Percentiles rank a stretch among this genome's conserved stretches.
phyloP scores from a whole-genome alignment of 2,888 invertebrate genomes.

The Athrips mouffetella region DNA sequence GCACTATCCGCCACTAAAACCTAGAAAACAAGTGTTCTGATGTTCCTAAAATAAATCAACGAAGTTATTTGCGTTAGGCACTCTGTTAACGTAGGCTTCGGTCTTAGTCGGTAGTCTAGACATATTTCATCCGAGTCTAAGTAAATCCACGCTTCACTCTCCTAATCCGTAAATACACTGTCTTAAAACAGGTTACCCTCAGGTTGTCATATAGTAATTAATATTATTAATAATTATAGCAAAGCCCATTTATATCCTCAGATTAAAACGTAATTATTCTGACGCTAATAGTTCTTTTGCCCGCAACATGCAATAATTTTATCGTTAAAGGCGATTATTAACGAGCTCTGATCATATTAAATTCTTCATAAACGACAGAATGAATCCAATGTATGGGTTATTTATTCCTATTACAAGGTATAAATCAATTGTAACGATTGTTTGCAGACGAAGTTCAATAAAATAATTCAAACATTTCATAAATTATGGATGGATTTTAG shows the following conservation, averaged over 20 bases:
- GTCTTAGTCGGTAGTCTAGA: not conserved
- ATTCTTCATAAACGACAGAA: conserved; percentile 20
- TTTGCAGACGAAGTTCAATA: conserved; percentile 22
- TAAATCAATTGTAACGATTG: conserved; percentile 45
- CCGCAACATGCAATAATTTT: conserved; percentile 32
- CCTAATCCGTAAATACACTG: not conserved
- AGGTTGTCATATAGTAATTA: not conserved
- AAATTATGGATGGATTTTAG: conserved; percentile 24
- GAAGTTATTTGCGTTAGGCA: not conserved
- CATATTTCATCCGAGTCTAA: not conserved
- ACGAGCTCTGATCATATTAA: conserved; percentile 8
- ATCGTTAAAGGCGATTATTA: conserved; percentile 28
- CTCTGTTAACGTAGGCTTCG: not conserved
- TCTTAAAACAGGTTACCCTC: not conserved
- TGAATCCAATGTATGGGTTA: conserved; percentile 37
- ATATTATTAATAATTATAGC: conserved; percentile 4
- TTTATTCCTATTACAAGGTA: conserved; percentile 46
- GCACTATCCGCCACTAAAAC: conserved; percentile 11
- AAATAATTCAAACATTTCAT: conserved; percentile 39
- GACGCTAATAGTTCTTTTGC: conserved; percentile 38
- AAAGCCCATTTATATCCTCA: conserved; percentile 6
- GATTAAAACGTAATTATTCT: conserved; percentile 35
- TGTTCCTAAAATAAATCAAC: conserved; percentile 1
- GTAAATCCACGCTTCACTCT: not conserved
- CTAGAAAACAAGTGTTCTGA: conserved; percentile 19